Evolutionary conservation across 2,797 vertebrate genomes (phyloP).

Genomic region (Thaleichthys pacificus): DNA sequence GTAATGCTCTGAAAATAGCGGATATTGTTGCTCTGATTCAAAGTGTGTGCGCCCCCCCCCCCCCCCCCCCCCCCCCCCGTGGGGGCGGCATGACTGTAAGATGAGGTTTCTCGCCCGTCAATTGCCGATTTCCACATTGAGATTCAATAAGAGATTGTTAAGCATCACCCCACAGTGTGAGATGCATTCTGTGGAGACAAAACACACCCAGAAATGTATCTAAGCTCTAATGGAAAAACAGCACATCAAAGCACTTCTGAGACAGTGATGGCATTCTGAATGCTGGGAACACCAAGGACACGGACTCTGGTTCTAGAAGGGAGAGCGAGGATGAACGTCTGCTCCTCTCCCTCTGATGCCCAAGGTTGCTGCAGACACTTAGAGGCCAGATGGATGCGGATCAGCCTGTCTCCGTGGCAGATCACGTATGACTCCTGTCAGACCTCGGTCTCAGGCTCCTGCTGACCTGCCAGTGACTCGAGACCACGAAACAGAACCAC

Average conservation of each 20-base stretch:
- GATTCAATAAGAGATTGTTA: conserved; percentile 7
- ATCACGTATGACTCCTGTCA: not conserved
- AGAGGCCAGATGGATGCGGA: not conserved
- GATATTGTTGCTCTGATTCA: conserved; percentile 8
- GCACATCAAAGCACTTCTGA: too few species aligned
- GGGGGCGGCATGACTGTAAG: not conserved
- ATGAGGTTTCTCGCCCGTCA: not conserved
- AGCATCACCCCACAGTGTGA: not conserved
- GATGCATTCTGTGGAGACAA: not conserved
- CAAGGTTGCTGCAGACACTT: not conserved
- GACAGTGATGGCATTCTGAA: too few species aligned
- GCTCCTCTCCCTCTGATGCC: not conserved
- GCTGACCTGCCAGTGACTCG: not conserved
- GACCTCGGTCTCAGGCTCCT: not conserved
- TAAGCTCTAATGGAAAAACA: too few species aligned
- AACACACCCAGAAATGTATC: not conserved
- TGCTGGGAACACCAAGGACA: not conserved
- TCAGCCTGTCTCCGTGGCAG: not conserved
- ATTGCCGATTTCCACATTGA: not conserved
- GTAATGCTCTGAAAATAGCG: not conserved
- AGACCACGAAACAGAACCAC: too few species aligned
- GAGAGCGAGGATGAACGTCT: not conserved
- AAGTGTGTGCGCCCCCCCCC: too few species aligned
- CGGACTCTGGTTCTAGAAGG: not conserved
- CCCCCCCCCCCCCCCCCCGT: too few species aligned